These are phyloP conservation scores for Neria commutata DNA, from an alignment of 2,888 invertebrate species.

Conservation along the genomic window DNA sequence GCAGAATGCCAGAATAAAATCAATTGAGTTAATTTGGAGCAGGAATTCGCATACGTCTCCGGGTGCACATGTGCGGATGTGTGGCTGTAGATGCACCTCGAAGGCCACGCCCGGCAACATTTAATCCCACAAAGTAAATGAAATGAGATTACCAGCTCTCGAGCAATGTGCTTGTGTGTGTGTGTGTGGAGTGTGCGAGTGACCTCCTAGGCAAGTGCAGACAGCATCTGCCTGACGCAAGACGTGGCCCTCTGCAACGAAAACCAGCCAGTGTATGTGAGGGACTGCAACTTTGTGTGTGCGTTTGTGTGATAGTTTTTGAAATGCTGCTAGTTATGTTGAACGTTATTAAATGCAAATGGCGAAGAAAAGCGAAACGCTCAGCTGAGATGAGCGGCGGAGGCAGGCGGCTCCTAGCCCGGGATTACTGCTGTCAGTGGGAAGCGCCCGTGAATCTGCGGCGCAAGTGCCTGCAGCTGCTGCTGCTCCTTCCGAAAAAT, in stretches of 20 bases:
- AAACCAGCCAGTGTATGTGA: not conserved
- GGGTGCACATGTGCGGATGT: not conserved
- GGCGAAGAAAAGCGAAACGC: too few relatives aligned
- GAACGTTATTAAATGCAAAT: too few relatives aligned
- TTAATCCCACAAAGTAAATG: not conserved
- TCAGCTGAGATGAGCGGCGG: too few relatives aligned
- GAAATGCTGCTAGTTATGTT: not conserved
- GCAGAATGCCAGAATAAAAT: not conserved
- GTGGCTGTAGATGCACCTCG: not conserved
- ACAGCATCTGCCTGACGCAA: not conserved
- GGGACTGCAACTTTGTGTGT: not conserved
- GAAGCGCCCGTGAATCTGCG: too few relatives aligned
- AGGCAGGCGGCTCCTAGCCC: too few relatives aligned
- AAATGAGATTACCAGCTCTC: conserved; percentile 12
- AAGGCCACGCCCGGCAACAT: not conserved
- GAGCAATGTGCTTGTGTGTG: not conserved
- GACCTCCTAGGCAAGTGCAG: not conserved
- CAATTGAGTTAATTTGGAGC: not conserved
- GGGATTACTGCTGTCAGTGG: too few relatives aligned
- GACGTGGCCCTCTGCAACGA: not conserved
- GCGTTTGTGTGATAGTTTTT: not conserved
- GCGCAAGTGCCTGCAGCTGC: too few relatives aligned
- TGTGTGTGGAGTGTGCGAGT: not conserved
- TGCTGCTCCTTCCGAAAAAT: too few relatives aligned
- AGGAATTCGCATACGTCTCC: not conserved